phyloP scores from a whole-genome alignment of 1,140 invertebrate species.

The Steinernema feltiae region DNA sequence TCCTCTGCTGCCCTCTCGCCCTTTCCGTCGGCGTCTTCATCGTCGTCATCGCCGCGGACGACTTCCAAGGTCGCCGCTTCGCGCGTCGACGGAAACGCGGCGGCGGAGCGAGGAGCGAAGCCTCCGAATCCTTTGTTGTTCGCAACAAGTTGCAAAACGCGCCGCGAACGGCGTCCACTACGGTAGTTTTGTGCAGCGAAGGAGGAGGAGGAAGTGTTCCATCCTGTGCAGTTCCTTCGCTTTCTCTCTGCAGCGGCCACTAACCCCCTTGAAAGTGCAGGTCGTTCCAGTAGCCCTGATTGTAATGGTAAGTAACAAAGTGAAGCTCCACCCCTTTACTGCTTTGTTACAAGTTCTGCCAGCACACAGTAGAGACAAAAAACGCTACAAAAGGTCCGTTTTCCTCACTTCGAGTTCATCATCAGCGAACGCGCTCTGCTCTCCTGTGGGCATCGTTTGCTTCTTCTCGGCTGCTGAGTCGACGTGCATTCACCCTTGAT shows the following conservation, averaged over 20 bases:
- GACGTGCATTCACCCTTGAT: no score
- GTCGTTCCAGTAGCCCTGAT: neutral
- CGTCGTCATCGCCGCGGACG: no score
- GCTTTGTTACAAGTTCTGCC: neutral
- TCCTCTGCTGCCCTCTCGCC: neutral
- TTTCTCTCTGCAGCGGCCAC: neutral
- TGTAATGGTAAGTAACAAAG: neutral
- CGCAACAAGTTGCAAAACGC: neutral
- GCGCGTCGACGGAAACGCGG: neutral
- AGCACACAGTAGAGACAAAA: neutral
- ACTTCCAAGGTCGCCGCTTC: constrained; percentile 1
- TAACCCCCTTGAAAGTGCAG: constrained; percentile 1
- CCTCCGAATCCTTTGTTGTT: neutral
- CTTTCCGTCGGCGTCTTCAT: no score
- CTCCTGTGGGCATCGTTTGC: no score
- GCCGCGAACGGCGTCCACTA: no score
- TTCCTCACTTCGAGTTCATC: neutral
- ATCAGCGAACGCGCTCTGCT: no score
- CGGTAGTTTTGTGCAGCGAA: no score
- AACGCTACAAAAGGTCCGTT: neutral
- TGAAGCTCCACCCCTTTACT: neutral
- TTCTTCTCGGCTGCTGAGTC: no score
- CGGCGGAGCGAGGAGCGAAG: neutral
- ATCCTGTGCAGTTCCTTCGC: neutral
- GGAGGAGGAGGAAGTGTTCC: neutral